Evolutionary conservation across 1,140 invertebrate genomes (phyloP), one percentile per base, ranked within the genome.

Genomic region (Heliconius hewitsoni): DNA sequence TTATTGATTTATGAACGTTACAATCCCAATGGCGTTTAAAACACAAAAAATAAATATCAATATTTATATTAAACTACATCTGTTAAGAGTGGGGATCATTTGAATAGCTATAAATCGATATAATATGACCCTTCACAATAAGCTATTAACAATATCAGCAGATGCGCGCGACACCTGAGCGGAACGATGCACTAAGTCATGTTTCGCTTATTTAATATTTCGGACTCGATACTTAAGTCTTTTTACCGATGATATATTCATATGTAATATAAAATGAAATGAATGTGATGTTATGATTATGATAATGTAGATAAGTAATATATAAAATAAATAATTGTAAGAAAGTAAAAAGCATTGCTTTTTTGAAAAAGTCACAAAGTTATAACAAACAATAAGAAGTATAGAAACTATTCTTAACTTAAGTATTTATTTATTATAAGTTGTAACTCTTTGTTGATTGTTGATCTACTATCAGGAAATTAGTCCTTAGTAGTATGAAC

Each of bases 111-210:
- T 81, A 81, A 74, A 78, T 81, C 80, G 76, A 81, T 81, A 80
- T 80, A 80, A 80, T 80, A 78, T 78, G 73, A 73, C 73, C 55
- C 60, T 71, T 71, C 72, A 77, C 76, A 78, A 81, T 78, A 55
- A 76, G 79, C 60, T 52, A 77, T 77, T 80, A 77, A 72, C 71
- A 72, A 60, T 80, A 76, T 72, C 42, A 74, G 80, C 80, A 81
- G 80, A 81, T 81, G 80, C 72, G 57, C 73, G 71, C 80, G 76
- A 81, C 80, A 81, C 80, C 80, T 81, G 80, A 81, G 50, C 74
- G 79, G 74, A 80, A 77, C 75, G 74, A 71, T 74, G 73, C 46
- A 50, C 73, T 74, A 52, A 52, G 50, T 75, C 37, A 75, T 75
- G 19, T 60, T 57, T 60, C 37, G 52, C 74, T 55, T 39, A 66